A percentile compares a stretch with the other conserved stretches of the same genome.
Conservation (phyloP, 2,888 invertebrate genomes). For the Rhorus exstirpatorius region DNA sequence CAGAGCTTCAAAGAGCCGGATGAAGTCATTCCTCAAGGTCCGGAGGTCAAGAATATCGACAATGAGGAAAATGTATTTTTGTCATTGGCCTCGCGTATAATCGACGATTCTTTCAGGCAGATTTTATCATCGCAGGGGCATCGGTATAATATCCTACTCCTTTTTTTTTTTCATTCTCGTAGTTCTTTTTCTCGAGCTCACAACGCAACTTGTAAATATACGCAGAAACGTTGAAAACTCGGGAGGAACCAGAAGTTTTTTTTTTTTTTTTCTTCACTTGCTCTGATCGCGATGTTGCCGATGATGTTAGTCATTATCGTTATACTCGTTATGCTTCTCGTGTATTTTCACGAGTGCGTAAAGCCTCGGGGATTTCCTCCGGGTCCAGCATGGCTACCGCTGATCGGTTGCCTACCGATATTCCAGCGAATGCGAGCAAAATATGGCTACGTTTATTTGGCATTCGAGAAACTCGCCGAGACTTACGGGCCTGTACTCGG, state of each 20-base stretch:
- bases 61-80: constrained; percentile 40
- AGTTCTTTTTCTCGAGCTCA: not conserved
- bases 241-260: not conserved
- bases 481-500: constrained; percentile 90
- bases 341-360: constrained; percentile 75
- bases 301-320: constrained; percentile 64
- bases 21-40: constrained; percentile 9
- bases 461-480: constrained; percentile 88
- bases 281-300: constrained; percentile 41
- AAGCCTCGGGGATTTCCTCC: constrained; percentile 82
- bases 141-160: constrained; percentile 31
- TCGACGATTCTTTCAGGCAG: constrained; percentile 12
- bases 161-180: not conserved
- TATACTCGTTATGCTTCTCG: constrained; percentile 67
- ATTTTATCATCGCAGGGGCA: constrained; percentile 45
- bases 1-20: not conserved
- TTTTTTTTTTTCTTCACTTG: constrained; percentile 1
- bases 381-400: constrained; percentile 87
- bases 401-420: constrained; percentile 87
- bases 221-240: not conserved
- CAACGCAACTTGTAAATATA: constrained; percentile 21
- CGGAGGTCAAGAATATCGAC: not conserved
- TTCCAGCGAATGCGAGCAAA: constrained; percentile 84
- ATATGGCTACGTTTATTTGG: constrained; percentile 88
- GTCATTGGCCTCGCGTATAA: constrained; percentile 10